phyloP scores from a whole-genome alignment of 2,888 invertebrate species.

The Fissipunctia ypsillon region DNA sequence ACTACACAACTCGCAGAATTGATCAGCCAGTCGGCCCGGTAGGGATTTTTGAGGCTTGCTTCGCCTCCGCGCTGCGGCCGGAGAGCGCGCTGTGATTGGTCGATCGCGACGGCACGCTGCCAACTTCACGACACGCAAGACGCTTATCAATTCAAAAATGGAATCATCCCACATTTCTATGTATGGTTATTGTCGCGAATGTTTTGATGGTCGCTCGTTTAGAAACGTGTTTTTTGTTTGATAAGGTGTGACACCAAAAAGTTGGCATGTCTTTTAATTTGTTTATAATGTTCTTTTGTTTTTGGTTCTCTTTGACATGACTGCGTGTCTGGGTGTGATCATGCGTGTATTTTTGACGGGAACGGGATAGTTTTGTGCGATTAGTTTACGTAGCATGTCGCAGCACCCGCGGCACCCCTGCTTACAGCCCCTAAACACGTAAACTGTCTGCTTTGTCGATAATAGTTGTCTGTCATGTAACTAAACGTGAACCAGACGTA shows the following conservation, averaged over 20 bases:
- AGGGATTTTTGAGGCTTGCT: constrained; percentile 87
- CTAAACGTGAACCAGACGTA: constrained; percentile 23
- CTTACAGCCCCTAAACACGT: constrained; percentile 43
- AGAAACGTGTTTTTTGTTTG: constrained; percentile 24
- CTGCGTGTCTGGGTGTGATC: constrained; percentile 67
- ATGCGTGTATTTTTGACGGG: constrained; percentile 71
- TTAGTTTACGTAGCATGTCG: constrained; percentile 65
- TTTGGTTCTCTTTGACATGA: constrained; percentile 80
- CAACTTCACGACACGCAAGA: constrained; percentile 77
- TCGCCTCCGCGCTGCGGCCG: constrained; percentile 86
- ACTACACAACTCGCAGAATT: constrained; percentile 86
- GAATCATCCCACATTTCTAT: constrained; percentile 77
- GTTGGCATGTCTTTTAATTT: constrained; percentile 12
- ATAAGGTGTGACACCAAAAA: constrained; percentile 9
- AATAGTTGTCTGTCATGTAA: constrained; percentile 42
- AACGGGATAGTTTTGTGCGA: constrained; percentile 58
- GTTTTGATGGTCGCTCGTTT: constrained; percentile 45
- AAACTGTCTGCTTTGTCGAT: constrained; percentile 36
- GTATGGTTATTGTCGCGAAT: constrained; percentile 71
- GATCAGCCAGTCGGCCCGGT: constrained; percentile 78
- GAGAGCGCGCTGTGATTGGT: constrained; percentile 80
- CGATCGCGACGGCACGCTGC: constrained; percentile 68
- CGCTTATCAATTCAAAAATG: constrained; percentile 77
- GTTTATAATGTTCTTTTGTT: constrained; percentile 27
- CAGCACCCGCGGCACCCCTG: constrained; percentile 45